Percentiles rank a stretch among this genome's conserved stretches.
Conservation (phyloP, 2,888 invertebrate species). For the Hyles lineata region DNA sequence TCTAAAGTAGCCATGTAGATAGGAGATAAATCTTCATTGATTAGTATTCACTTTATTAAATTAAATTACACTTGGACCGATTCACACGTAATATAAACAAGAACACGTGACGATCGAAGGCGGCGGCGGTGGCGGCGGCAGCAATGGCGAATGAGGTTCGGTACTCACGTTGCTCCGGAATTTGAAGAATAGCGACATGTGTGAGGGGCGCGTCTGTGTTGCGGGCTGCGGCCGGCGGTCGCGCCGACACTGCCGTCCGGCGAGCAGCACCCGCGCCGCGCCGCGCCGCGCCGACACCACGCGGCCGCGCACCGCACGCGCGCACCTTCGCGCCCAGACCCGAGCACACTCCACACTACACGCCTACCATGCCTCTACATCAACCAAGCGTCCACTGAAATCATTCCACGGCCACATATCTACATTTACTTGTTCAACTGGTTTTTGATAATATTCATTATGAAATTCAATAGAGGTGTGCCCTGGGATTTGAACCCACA, state of each 20-base stretch:
- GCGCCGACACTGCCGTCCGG: constrained; percentile 58
- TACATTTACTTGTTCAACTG: no score
- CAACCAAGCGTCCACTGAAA: not conserved
- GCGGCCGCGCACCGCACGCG: constrained; percentile 34
- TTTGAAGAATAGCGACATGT: constrained; percentile 84
- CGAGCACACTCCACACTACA: constrained; percentile 7
- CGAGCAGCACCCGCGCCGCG: constrained; percentile 36
- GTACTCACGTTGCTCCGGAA: constrained; percentile 82
- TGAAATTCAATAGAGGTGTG: no score
- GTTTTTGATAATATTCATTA: no score
- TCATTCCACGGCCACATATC: no score
- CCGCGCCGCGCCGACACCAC: constrained; percentile 32
- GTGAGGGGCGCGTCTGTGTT: constrained; percentile 38
- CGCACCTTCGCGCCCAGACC: constrained; percentile 22
- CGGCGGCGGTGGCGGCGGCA: constrained; percentile 4
- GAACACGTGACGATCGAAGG: constrained; percentile 2
- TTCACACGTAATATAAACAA: no score
- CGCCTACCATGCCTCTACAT: not conserved
- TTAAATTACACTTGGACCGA: no score
- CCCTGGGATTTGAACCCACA: no score
- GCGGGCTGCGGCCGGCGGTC: constrained; percentile 53
- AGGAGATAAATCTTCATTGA: no score
- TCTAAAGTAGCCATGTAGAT: no score
- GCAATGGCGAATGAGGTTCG: constrained; percentile 23
- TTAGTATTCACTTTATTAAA: no score